Evolutionary conservation across 2,888 invertebrate species (phyloP).

Genomic region (Pogonocherus hispidulus): DNA sequence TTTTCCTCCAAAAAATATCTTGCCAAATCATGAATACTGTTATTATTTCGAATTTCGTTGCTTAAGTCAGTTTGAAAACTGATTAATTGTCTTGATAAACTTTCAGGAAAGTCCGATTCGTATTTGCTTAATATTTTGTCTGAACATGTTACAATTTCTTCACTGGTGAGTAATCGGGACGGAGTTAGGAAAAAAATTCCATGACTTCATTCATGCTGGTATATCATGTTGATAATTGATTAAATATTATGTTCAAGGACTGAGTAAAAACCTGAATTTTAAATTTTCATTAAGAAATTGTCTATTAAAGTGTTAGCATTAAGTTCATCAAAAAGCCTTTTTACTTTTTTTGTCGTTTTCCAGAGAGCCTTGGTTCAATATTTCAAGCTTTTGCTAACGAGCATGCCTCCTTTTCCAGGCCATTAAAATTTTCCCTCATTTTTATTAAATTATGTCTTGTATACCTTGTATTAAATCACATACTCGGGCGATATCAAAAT

Average conservation of each 20-base stretch:
- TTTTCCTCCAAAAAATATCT: no score
- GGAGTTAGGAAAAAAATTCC: no score
- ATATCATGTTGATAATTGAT: slow-evolving; percentile 1
- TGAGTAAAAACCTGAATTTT: background rate
- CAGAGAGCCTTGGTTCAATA: no score
- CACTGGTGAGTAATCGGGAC: background rate
- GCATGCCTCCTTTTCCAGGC: background rate
- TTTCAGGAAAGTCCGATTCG: background rate
- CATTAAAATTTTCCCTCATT: background rate
- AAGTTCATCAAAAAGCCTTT: background rate
- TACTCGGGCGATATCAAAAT: background rate
- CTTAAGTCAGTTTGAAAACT: background rate
- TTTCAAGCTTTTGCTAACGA: background rate
- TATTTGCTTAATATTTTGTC: slow-evolving; percentile 3
- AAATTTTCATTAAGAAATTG: slow-evolving; percentile 1
- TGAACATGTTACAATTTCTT: background rate
- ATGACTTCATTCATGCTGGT: no score
- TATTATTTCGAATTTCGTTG: no score
- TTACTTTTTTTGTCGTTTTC: no score
- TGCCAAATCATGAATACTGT: no score
- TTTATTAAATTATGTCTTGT: background rate
- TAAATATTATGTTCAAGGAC: background rate
- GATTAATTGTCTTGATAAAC: slow-evolving; percentile 1
- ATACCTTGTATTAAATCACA: background rate
- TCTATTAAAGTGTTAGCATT: slow-evolving; percentile 2